Conservation (phyloP, 2,888 invertebrate species). For the Eupithecia abbreviata region DNA sequence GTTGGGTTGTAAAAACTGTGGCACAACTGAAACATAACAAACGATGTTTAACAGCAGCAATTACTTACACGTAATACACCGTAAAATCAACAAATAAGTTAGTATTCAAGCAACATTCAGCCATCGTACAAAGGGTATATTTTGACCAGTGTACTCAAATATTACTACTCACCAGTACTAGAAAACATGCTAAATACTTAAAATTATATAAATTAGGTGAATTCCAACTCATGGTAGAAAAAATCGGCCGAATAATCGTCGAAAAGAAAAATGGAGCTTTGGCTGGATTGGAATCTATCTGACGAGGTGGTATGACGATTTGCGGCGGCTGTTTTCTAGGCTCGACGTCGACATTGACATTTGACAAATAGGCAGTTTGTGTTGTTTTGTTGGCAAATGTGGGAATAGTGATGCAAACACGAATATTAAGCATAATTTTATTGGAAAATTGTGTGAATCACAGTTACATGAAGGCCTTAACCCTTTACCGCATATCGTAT, state of each 20-base stretch:
- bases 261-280: conserved; percentile 50
- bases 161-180: conserved; percentile 69
- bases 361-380: conserved; percentile 5
- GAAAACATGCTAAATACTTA: conserved; percentile 60
- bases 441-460: too few species aligned
- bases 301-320: conserved; percentile 25
- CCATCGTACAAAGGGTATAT: neutral
- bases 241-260: conserved; percentile 40
- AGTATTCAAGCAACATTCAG: conserved; percentile 46
- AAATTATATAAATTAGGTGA: conserved; percentile 57
- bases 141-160: conserved; percentile 1
- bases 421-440: too few species aligned
- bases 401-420: neutral
- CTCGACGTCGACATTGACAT: conserved; percentile 2
- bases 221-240: conserved; percentile 59
- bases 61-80: conserved; percentile 69
- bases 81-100: conserved; percentile 68
- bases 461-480: too few species aligned
- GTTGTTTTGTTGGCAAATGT: neutral
- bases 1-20: conserved; percentile 89
- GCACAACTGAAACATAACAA: conserved; percentile 79
- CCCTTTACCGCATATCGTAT: too few species aligned
- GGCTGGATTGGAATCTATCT: conserved; percentile 11
- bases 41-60: conserved; percentile 56
- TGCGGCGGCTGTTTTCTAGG: conserved; percentile 5